These are phyloP conservation scores for Ellobium chinense DNA, from an alignment of 2,888 invertebrate species.

Conservation along the genomic window DNA sequence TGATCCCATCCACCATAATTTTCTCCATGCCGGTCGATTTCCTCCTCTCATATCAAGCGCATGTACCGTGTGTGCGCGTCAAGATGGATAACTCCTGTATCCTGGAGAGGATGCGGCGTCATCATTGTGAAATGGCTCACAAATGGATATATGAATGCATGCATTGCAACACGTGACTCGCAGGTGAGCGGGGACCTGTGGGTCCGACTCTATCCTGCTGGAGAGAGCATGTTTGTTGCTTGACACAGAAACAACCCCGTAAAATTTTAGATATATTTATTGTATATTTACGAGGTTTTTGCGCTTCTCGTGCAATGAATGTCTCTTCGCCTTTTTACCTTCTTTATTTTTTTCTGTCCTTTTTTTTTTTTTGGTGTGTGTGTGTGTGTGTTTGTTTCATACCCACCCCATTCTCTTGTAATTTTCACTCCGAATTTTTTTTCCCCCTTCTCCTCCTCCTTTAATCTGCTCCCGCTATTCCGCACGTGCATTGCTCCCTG, in stretches of 20 bases:
- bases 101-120: neutral
- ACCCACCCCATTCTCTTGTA: neutral
- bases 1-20: too few species aligned
- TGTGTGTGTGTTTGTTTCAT: neutral
- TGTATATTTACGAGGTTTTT: neutral
- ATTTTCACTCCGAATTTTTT: slow-evolving; percentile 12
- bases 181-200: slow-evolving; percentile 21
- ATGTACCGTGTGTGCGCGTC: too few species aligned
- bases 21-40: too few species aligned
- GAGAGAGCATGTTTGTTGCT: neutral
- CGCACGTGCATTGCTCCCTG: slow-evolving; percentile 19
- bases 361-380: too few species aligned
- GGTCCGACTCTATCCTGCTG: too few species aligned
- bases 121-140: neutral
- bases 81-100: neutral
- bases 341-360: neutral
- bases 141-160: slow-evolving; percentile 32
- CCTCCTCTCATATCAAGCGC: too few species aligned
- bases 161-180: slow-evolving; percentile 23
- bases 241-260: neutral
- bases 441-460: too few species aligned
- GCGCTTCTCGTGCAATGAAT: neutral
- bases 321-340: too few species aligned
- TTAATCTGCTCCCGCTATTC: neutral
- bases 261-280: neutral